Percentiles rank a stretch among this genome's conserved stretches.
These are phyloP conservation scores for Tetraneura akinire DNA, from an alignment of 1,140 invertebrate genomes.

Conservation along the genomic window DNA sequence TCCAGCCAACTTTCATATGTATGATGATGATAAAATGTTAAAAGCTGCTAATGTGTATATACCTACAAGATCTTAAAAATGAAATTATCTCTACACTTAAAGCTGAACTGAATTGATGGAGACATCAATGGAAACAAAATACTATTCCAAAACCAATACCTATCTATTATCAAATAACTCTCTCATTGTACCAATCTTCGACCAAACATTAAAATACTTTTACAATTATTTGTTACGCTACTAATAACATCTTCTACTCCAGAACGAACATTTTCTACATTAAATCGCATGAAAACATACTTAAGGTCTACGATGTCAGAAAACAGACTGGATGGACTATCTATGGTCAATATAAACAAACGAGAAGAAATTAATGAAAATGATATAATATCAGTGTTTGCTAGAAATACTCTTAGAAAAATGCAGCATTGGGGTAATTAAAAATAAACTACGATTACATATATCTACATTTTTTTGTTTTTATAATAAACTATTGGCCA, in stretches of 20 bases:
- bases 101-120: neutral
- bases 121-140: neutral
- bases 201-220: neutral
- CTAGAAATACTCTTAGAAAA: neutral
- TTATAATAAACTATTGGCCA: no score
- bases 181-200: neutral
- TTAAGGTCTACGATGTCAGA: slow-evolving; percentile 19
- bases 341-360: slow-evolving; percentile 3
- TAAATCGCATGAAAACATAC: slow-evolving; percentile 26
- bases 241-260: slow-evolving; percentile 9
- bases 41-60: neutral
- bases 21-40: neutral
- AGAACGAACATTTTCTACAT: slow-evolving; percentile 12
- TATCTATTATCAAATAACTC: neutral
- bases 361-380: neutral
- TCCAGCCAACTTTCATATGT: neutral
- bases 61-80: neutral
- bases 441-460: neutral
- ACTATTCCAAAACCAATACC: neutral
- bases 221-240: neutral
- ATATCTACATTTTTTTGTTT: no score
- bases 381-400: no score
- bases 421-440: neutral
- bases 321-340: neutral
- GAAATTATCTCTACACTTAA: neutral